Evolutionary conservation across 23 tunicate species (phyloP).

Genomic region (Diplosoma virens): DNA sequence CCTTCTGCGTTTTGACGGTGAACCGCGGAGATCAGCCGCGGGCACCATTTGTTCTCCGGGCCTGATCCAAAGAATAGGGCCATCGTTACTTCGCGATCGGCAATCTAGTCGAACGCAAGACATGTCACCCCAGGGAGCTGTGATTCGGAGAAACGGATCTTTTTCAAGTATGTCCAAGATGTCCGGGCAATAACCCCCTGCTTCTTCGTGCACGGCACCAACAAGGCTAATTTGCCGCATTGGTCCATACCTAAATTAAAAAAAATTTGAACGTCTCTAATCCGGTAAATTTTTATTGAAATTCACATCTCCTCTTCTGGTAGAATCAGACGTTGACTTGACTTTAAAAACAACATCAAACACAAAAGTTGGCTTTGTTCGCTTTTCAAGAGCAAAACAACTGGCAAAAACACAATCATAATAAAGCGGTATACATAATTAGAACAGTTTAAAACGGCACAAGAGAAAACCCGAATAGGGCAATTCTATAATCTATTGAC

Average conservation of each 20-base stretch:
- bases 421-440: too few species aligned
- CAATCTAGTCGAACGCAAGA: constrained; percentile 58
- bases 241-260: constrained; percentile 73
- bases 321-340: too few species aligned
- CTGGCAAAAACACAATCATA: too few species aligned
- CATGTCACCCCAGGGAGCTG: constrained; percentile 96
- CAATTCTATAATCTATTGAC: too few species aligned
- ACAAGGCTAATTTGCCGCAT: constrained; percentile 93
- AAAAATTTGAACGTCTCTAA: neutral
- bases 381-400: too few species aligned
- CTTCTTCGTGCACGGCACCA: constrained; percentile 88
- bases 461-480: too few species aligned
- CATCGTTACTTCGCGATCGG: constrained; percentile 77
- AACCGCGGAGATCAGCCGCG: constrained; percentile 68
- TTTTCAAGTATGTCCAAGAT: constrained; percentile 67
- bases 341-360: too few species aligned
- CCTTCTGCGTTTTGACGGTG: constrained; percentile 59
- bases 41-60: constrained; percentile 99
- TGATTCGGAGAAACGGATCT: constrained; percentile 74
- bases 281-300: too few species aligned
- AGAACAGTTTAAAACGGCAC: too few species aligned
- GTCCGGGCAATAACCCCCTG: constrained; percentile 83
- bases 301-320: too few species aligned
- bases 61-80: constrained; percentile 95
- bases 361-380: too few species aligned